Conservation (phyloP, 2,113 vertebrate genomes). For the Sinocyclocheilus rhinocerous region DNA sequence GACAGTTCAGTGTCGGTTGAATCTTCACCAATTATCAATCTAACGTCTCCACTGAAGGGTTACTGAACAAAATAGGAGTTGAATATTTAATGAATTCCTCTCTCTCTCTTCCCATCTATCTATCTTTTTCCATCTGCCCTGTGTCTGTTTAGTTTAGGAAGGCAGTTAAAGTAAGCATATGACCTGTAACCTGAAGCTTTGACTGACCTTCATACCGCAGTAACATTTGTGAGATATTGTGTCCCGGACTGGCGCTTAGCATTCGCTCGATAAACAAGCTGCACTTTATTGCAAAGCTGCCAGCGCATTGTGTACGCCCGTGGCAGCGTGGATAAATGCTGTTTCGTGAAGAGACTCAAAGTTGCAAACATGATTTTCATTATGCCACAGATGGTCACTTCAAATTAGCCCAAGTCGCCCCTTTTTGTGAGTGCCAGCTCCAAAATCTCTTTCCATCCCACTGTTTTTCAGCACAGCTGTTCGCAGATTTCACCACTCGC, state of each 20-base stretch:
- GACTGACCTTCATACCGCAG: slow-evolving; percentile 31
- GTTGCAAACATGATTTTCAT: slow-evolving; percentile 28
- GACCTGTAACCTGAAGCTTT: slow-evolving; percentile 50
- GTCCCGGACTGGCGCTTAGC: slow-evolving; percentile 10
- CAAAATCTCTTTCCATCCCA: slow-evolving; percentile 19
- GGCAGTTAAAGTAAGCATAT: slow-evolving; percentile 46
- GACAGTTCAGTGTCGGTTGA: slow-evolving; percentile 18
- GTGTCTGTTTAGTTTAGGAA: slow-evolving; percentile 33
- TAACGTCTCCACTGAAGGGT: slow-evolving; percentile 52
- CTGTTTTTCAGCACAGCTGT: slow-evolving; percentile 19
- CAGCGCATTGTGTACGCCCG: not conserved
- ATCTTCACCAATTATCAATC: slow-evolving; percentile 56
- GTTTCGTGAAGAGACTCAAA: slow-evolving; percentile 19
- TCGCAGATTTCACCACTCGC: not conserved
- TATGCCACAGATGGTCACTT: slow-evolving; percentile 44
- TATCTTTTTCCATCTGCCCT: not conserved
- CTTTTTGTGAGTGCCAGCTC: slow-evolving; percentile 10
- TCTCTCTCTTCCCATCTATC: not conserved
- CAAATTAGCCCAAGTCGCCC: not conserved
- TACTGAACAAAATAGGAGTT: slow-evolving; percentile 50
- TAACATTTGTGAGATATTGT: slow-evolving; percentile 35
- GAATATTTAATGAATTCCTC: slow-evolving; percentile 56
- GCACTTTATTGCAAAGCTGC: slow-evolving; percentile 23
- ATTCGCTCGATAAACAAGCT: slow-evolving; percentile 2
- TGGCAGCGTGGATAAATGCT: slow-evolving; percentile 10